Evolutionary conservation across 2,888 invertebrate species (phyloP).

Genomic region (Xanthorhoe designata): DNA sequence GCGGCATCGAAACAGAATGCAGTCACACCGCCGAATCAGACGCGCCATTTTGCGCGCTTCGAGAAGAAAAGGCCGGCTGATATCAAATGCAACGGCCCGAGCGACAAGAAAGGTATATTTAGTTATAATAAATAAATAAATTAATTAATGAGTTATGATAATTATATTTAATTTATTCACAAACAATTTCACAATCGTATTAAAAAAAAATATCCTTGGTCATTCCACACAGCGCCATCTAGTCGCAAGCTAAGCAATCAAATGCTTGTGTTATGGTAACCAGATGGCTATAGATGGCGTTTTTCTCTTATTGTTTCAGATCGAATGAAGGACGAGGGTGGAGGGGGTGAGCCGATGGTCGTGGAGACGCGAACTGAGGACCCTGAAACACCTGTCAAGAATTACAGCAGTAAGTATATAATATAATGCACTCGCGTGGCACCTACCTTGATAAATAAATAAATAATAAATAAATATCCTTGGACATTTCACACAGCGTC

Average conservation of each 20-base stretch:
- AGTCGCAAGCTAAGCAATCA: no score
- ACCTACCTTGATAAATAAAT: neutral
- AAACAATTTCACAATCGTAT: no score
- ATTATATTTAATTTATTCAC: no score
- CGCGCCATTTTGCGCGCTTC: slow-evolving; percentile 77
- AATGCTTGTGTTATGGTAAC: no score
- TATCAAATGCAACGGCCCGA: slow-evolving; percentile 67
- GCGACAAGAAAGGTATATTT: slow-evolving; percentile 65
- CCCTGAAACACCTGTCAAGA: slow-evolving; percentile 74
- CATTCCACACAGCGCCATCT: no score
- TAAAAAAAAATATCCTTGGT: no score
- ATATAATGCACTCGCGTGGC: no score
- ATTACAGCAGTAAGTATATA: slow-evolving; percentile 69
- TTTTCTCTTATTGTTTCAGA: slow-evolving; percentile 55
- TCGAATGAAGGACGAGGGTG: slow-evolving; percentile 69
- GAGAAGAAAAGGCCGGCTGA: slow-evolving; percentile 69
- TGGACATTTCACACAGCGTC: no score
- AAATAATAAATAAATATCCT: no score
- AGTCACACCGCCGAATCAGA: slow-evolving; percentile 72
- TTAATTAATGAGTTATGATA: no score
- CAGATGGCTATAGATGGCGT: no score
- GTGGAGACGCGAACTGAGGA: slow-evolving; percentile 59
- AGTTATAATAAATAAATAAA: no score
- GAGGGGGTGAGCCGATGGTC: slow-evolving; percentile 62
- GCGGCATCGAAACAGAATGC: slow-evolving; percentile 59